Evolutionary conservation across 2,113 vertebrate species (phyloP).

Genomic region (Stomatorhinus ivindoensis): DNA sequence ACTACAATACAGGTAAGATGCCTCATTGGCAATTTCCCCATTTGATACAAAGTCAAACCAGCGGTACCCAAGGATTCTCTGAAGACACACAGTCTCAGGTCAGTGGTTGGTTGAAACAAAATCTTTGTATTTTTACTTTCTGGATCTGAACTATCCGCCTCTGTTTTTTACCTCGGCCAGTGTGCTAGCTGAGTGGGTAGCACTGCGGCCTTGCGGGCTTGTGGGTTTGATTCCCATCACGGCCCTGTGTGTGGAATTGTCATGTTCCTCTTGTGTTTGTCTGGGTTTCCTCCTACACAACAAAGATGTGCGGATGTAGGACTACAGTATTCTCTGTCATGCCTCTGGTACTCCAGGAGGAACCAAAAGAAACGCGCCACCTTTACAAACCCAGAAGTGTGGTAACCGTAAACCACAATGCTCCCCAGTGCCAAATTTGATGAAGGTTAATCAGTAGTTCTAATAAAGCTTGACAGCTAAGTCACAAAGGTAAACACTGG

Average conservation of each 20-base stretch:
- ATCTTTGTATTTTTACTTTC: background rate
- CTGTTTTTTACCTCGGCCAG: background rate
- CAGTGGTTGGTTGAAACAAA: no score
- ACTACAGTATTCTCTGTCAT: background rate
- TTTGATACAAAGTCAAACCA: no score
- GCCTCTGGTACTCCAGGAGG: background rate
- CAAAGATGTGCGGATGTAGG: background rate
- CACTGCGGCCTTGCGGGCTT: background rate
- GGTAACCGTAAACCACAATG: background rate
- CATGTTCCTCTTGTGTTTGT: background rate
- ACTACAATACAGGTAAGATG: no score
- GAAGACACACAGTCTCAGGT: no score
- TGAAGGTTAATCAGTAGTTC: background rate
- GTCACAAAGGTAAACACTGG: background rate
- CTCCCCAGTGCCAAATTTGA: background rate
- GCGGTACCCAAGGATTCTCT: no score
- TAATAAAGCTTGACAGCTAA: background rate
- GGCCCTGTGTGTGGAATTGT: background rate
- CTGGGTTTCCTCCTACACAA: background rate
- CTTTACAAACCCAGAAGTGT: background rate
- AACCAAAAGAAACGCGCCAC: background rate
- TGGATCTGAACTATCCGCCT: no score
- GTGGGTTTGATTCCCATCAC: background rate
- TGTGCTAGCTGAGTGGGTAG: background rate
- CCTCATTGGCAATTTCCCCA: no score